These are phyloP conservation scores for Borostomias antarcticus DNA, from an alignment of 2,797 vertebrate species.

Conservation along the genomic window DNA sequence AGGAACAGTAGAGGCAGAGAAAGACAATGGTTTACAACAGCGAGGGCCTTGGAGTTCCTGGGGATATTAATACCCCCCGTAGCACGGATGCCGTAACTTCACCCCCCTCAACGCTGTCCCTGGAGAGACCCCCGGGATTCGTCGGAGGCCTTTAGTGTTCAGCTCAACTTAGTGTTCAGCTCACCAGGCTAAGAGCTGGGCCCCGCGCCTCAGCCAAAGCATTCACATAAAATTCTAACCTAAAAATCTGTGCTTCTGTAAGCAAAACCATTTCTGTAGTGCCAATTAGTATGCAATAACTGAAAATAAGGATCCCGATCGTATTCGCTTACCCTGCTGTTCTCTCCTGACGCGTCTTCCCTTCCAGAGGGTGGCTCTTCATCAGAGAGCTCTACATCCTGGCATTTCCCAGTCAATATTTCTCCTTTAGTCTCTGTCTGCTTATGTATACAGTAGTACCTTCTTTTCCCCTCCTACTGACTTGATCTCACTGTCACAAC, in stretches of 20 bases:
- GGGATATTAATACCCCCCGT: conserved; percentile 30
- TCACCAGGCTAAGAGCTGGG: not conserved
- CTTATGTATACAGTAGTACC: not conserved
- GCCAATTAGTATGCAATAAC: not conserved
- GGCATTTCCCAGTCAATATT: too few species aligned
- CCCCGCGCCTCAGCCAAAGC: not conserved
- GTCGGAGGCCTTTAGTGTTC: not conserved
- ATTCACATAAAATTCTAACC: not conserved
- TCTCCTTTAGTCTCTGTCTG: not conserved
- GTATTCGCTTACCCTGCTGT: too few species aligned
- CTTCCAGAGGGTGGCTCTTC: not conserved
- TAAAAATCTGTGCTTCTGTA: not conserved
- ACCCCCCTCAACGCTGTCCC: not conserved
- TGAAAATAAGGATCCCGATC: too few species aligned
- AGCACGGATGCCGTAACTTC: not conserved
- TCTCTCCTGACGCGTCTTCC: not conserved
- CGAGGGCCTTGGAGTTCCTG: conserved; percentile 4
- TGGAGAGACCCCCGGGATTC: not conserved
- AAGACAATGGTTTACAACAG: conserved; percentile 5
- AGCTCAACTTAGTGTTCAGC: not conserved
- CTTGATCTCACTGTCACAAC: not conserved
- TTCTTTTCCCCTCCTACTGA: not conserved
- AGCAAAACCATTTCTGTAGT: not conserved
- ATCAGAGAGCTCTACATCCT: too few species aligned
- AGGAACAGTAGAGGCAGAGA: conserved; percentile 2